Conservation (phyloP, 2,113 vertebrate genomes). For the Mesocricetus auratus region DNA sequence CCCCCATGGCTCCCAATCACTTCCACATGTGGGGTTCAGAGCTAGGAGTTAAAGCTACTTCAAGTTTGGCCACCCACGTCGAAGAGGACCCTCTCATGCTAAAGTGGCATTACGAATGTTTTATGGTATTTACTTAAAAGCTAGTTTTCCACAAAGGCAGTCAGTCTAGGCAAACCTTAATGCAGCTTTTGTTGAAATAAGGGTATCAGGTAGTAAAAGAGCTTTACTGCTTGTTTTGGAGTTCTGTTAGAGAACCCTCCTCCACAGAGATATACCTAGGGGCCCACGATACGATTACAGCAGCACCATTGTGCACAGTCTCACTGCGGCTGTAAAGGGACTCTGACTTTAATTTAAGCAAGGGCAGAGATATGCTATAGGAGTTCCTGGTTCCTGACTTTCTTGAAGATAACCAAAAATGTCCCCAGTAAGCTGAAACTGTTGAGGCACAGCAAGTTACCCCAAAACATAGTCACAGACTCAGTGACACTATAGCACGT, state of each 20-base stretch:
- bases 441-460: not conserved
- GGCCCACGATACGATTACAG: not conserved
- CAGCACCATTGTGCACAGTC: not conserved
- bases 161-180: slow-evolving; percentile 44
- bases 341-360: not conserved
- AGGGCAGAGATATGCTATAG: not conserved
- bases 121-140: slow-evolving; percentile 79
- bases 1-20: slow-evolving; percentile 66
- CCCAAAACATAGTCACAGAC: not conserved
- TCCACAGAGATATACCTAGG: not conserved
- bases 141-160: slow-evolving; percentile 65
- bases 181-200: slow-evolving; percentile 45
- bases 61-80: slow-evolving; percentile 77
- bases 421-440: not conserved
- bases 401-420: not conserved
- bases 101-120: slow-evolving; percentile 66
- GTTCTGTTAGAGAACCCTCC: not conserved
- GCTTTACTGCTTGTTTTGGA: slow-evolving; percentile 11
- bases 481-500: not conserved
- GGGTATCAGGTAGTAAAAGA: not conserved
- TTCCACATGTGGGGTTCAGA: slow-evolving; percentile 76
- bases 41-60: slow-evolving; percentile 4
- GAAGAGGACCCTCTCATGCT: slow-evolving; percentile 65
- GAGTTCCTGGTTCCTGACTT: not conserved
- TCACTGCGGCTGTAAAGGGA: not conserved